These are phyloP conservation scores for Ctenomys sociabilis DNA, from an alignment of 2,113 vertebrate genomes.

Conservation along the genomic window DNA sequence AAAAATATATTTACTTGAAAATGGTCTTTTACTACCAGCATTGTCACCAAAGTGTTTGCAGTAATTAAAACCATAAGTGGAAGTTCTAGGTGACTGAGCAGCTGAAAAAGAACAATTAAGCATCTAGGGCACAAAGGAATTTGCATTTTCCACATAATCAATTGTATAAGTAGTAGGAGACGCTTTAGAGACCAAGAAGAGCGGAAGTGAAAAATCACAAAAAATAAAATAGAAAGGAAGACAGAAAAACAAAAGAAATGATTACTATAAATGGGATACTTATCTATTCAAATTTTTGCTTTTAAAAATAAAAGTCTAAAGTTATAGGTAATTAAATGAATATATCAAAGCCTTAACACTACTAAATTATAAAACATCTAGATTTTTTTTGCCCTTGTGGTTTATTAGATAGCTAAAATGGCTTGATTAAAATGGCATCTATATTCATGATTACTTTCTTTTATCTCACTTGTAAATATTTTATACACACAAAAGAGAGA, in stretches of 20 bases:
- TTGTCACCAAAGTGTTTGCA: conserved; percentile 72
- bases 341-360: neutral
- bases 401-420: conserved; percentile 39
- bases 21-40: neutral
- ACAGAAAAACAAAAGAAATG: conserved; percentile 3
- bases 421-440: conserved; percentile 27
- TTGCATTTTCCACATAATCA: conserved; percentile 65
- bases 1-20: conserved; percentile 57
- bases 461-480: conserved; percentile 44
- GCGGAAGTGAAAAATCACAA: neutral
- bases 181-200: neutral
- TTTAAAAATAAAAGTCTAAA: neutral
- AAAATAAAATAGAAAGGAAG: neutral
- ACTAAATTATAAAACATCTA: conserved; percentile 3
- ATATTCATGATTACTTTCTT: neutral
- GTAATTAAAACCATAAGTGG: conserved; percentile 71
- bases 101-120: conserved; percentile 68
- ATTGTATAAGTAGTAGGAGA: conserved; percentile 40
- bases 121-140: conserved; percentile 42
- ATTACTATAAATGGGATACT: neutral
- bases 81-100: conserved; percentile 61
- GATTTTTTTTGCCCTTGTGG: conserved; percentile 13
- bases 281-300: neutral
- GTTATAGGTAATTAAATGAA: neutral
- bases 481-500: neutral